Conservation (phyloP, 2,888 invertebrate genomes). For the Smittia aterrima region DNA sequence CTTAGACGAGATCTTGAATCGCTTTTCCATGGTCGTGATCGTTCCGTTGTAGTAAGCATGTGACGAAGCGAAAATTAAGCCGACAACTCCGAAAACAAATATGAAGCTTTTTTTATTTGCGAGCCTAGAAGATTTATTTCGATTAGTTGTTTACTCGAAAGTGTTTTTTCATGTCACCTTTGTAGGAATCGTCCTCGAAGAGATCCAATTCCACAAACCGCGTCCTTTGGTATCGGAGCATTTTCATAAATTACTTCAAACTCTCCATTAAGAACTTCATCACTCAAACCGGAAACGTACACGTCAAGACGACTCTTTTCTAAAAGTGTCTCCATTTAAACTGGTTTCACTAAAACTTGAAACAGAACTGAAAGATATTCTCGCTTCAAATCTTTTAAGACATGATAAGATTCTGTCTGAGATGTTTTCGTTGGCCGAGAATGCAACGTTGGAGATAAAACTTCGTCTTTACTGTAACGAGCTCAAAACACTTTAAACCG, state of each 20-base stretch:
- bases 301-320: neutral
- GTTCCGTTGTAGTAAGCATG: slow-evolving; percentile 64
- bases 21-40: slow-evolving; percentile 64
- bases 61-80: slow-evolving; percentile 61
- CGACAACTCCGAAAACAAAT: slow-evolving; percentile 60
- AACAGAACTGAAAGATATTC: neutral
- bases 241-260: slow-evolving; percentile 30
- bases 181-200: neutral
- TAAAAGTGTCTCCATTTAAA: neutral
- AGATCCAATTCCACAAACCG: slow-evolving; percentile 12
- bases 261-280: slow-evolving; percentile 30
- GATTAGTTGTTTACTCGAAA: neutral
- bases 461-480: no score
- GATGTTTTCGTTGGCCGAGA: no score
- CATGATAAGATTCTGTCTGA: no score
- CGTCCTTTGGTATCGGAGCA: neutral
- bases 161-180: neutral
- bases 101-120: slow-evolving; percentile 63
- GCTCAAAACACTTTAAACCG: no score
- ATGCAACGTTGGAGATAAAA: no score
- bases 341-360: neutral
- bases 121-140: slow-evolving; percentile 46
- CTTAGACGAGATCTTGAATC: slow-evolving; percentile 63
- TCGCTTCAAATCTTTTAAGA: no score
- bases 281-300: neutral